Conservation (phyloP, 53 echinoderm and acorn worm genomes). For the Apostichopus leukothele region DNA sequence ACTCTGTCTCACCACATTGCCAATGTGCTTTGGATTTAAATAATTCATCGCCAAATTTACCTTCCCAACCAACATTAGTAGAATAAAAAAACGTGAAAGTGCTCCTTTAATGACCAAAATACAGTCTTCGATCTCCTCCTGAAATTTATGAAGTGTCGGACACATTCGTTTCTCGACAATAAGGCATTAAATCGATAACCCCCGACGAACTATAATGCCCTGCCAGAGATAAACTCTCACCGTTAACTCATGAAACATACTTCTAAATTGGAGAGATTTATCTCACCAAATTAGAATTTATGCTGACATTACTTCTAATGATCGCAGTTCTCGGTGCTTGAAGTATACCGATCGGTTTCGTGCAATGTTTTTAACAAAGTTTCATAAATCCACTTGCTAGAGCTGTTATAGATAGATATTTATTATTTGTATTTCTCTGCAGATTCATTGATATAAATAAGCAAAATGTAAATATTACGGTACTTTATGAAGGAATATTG, state of each 20-base stretch:
- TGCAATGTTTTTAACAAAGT: neutral
- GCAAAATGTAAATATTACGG: neutral
- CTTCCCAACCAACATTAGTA: too few relatives aligned
- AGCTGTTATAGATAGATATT: neutral
- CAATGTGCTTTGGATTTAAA: too few relatives aligned
- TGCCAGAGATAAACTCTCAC: neutral
- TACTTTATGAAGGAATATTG: neutral
- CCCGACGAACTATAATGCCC: conserved; percentile 1
- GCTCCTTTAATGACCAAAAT: neutral
- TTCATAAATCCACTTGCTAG: conserved; percentile 18
- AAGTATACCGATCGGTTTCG: neutral
- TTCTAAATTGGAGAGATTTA: conserved; percentile 14
- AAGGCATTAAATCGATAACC: conserved; percentile 39
- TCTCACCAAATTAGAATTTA: conserved; percentile 11
- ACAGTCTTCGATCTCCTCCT: neutral
- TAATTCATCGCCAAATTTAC: too few relatives aligned
- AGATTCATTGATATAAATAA: neutral
- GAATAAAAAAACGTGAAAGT: neutral
- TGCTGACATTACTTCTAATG: conserved; percentile 12
- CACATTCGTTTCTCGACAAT: conserved; percentile 31
- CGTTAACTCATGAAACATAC: conserved; percentile 1
- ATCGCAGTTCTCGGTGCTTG: neutral
- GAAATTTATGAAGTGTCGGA: conserved; percentile 41
- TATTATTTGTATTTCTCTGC: neutral
- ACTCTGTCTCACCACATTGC: too few relatives aligned